A percentile compares a stretch with the other conserved stretches of the same genome.
Evolutionary conservation across 2,113 vertebrate species (phyloP).

Genomic region (Odobenus rosmarus): DNA sequence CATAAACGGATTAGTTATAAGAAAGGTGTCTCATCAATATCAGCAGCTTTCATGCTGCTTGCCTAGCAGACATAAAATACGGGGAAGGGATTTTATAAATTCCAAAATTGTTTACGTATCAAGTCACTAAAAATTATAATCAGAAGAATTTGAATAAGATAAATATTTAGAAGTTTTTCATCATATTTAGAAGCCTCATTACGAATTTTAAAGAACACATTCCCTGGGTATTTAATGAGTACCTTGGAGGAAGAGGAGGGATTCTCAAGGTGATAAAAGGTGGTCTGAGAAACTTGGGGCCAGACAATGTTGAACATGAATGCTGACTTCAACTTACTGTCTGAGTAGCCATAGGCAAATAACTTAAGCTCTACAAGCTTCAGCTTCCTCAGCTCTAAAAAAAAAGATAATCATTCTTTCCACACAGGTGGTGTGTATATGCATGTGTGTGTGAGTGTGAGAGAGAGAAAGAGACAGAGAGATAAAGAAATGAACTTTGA

Average conservation of each 20-base stretch:
- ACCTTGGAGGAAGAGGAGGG: not conserved
- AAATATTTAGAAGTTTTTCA: not conserved
- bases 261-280: not conserved
- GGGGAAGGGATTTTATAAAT: not conserved
- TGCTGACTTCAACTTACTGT: not conserved
- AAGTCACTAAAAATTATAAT: not conserved
- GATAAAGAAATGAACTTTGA: not conserved
- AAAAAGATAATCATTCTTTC: not conserved
- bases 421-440: not conserved
- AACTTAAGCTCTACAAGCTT: not conserved
- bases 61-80: not conserved
- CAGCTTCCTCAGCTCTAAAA: not conserved
- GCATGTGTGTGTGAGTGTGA: not conserved
- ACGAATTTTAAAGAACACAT: not conserved
- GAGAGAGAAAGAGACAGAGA: not conserved
- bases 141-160: conserved; percentile 20
- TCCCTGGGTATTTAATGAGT: not conserved
- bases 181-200: not conserved
- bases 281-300: not conserved
- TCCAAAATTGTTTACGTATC: not conserved
- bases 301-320: not conserved
- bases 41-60: not conserved
- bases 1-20: not conserved
- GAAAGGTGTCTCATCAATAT: not conserved
- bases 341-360: not conserved